Evolutionary conservation across 2,888 invertebrate species (phyloP).

Genomic region (Andrena hattorfiana): DNA sequence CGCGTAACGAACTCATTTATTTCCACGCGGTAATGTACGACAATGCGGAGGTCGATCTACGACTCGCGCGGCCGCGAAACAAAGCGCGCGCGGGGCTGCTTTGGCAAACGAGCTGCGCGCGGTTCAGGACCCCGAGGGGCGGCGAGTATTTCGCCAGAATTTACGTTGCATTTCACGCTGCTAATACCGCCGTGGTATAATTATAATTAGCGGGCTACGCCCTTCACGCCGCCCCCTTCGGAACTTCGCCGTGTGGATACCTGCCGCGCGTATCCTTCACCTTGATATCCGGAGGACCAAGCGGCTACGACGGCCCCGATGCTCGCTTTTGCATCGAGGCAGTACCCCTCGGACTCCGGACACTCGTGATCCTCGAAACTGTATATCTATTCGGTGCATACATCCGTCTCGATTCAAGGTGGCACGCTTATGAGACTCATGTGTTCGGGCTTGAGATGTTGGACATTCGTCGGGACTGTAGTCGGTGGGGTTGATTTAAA

Average conservation of each 20-base stretch:
- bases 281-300: constrained; percentile 63
- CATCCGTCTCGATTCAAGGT: too few relatives aligned
- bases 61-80: constrained; percentile 58
- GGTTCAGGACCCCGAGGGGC: constrained; percentile 70
- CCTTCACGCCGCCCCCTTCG: constrained; percentile 82
- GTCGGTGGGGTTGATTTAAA: too few relatives aligned
- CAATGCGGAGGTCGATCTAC: constrained; percentile 64
- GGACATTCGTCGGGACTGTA: too few relatives aligned
- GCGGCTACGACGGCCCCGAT: constrained; percentile 43
- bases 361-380: not conserved
- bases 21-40: constrained; percentile 57
- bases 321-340: constrained; percentile 17
- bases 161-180: constrained; percentile 84
- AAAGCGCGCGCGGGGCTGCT: constrained; percentile 53
- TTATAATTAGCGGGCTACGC: constrained; percentile 85
- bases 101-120: constrained; percentile 66
- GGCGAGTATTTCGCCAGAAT: constrained; percentile 81
- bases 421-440: too few relatives aligned
- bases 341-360: not conserved
- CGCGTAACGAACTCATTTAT: constrained; percentile 64
- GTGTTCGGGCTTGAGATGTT: too few relatives aligned
- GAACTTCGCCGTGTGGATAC: constrained; percentile 60
- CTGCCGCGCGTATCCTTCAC: constrained; percentile 68
- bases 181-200: constrained; percentile 84
- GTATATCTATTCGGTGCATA: not conserved